A percentile compares a stretch with the other conserved stretches of the same genome.
These are phyloP conservation scores for Xestia rhomboidea DNA, from an alignment of 2,888 invertebrate genomes.

Conservation along the genomic window DNA sequence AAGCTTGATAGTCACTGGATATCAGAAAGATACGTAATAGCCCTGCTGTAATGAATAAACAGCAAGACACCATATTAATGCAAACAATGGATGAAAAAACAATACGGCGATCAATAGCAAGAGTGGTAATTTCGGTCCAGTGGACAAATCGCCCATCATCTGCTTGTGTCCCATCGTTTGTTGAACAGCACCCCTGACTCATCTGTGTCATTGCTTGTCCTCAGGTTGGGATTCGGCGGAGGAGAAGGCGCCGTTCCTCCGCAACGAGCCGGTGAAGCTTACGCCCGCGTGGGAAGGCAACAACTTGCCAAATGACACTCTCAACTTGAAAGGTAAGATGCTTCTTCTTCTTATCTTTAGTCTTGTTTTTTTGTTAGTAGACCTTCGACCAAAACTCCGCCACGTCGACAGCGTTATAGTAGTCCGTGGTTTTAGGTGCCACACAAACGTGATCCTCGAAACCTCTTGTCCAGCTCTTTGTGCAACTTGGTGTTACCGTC, in stretches of 20 bases:
- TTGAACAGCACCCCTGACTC: background rate
- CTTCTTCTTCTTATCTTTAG: background rate
- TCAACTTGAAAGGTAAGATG: constrained; percentile 93
- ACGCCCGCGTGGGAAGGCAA: constrained; percentile 97
- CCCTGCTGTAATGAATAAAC: background rate
- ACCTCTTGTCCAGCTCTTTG: background rate
- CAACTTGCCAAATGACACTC: constrained; percentile 95
- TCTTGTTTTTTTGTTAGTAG: background rate
- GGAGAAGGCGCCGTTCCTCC: constrained; percentile 92
- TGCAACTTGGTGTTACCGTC: background rate
- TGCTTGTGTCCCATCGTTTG: background rate
- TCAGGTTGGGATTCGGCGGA: constrained; percentile 87
- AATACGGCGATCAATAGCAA: background rate
- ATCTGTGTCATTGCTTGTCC: constrained; percentile 16
- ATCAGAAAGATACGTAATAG: no score
- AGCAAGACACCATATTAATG: background rate
- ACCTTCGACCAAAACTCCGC: background rate
- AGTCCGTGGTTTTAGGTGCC: no score
- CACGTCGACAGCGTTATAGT: background rate
- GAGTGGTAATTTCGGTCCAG: background rate
- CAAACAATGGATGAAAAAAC: background rate
- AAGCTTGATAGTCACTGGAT: no score
- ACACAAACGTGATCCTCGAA: background rate
- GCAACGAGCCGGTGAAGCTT: constrained; percentile 94
- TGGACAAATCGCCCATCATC: background rate